phyloP scores from a whole-genome alignment of 2,113 vertebrate species.

The Nothoprocta perdicaria region DNA sequence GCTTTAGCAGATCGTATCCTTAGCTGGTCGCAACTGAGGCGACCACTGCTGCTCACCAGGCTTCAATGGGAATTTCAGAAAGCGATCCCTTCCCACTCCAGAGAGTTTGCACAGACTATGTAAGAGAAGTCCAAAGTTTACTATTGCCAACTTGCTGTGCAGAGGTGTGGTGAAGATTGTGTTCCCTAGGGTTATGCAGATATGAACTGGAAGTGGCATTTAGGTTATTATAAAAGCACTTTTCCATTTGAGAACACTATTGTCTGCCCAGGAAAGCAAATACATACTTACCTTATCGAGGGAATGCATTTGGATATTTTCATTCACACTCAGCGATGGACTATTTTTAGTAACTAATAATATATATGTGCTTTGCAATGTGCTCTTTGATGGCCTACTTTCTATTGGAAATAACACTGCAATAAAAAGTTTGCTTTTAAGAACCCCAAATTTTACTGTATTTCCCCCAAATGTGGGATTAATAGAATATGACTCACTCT shows the following conservation, averaged over 20 bases:
- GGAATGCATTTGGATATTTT: conserved; percentile 9
- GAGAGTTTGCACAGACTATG: background rate
- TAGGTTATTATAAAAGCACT: background rate
- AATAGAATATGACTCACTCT: background rate
- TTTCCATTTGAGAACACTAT: conserved; percentile 20
- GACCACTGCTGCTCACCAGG: background rate
- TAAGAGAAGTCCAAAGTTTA: background rate
- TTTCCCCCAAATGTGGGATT: background rate
- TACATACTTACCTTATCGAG: conserved; percentile 42
- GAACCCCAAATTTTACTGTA: background rate
- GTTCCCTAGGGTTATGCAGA: background rate
- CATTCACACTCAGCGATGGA: conserved; percentile 41
- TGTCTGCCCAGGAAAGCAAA: background rate
- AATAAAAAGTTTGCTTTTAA: background rate
- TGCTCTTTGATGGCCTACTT: background rate
- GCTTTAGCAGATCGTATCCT: background rate
- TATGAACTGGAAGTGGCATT: background rate
- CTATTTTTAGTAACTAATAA: conserved; percentile 33
- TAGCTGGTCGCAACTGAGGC: background rate
- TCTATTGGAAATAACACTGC: background rate
- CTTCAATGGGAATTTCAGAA: background rate
- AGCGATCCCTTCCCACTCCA: background rate
- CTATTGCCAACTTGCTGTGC: background rate
- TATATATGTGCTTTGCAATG: conserved; percentile 5
- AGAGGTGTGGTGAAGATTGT: background rate